Conservation (phyloP, 2,888 invertebrate genomes). For the Dynastes tityus region DNA sequence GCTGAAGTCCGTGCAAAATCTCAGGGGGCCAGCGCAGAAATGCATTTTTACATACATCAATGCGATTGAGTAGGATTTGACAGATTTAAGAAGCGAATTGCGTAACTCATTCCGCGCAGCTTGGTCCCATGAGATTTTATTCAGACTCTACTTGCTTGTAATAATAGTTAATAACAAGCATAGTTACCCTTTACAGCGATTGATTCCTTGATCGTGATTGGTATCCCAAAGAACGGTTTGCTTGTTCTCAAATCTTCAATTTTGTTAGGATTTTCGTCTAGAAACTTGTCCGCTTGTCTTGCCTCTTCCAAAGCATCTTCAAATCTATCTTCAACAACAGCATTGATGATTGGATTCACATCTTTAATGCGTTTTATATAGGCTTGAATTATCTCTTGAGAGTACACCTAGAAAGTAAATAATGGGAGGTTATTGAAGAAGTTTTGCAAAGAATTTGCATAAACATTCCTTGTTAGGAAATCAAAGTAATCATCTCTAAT, state of each 20-base stretch:
- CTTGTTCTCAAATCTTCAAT: slow-evolving; percentile 62
- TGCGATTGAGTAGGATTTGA: too few species aligned
- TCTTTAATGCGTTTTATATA: slow-evolving; percentile 85
- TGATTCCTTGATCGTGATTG: slow-evolving; percentile 86
- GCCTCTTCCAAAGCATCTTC: slow-evolving; percentile 84
- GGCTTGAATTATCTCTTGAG: slow-evolving; percentile 78
- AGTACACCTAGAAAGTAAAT: background rate
- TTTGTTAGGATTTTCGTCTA: slow-evolving; percentile 57
- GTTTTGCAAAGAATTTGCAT: too few species aligned
- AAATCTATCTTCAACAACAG: slow-evolving; percentile 85
- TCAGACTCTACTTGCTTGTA: too few species aligned
- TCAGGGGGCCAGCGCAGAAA: too few species aligned
- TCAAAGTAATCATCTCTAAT: too few species aligned
- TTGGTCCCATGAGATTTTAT: too few species aligned
- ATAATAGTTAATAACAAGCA: background rate
- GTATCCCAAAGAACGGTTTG: slow-evolving; percentile 85
- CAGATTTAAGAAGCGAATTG: too few species aligned
- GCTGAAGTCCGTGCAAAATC: too few species aligned
- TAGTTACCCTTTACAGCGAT: slow-evolving; percentile 61
- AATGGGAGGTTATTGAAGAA: too few species aligned
- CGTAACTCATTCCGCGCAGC: too few species aligned
- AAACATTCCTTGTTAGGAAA: too few species aligned
- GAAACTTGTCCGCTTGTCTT: slow-evolving; percentile 75
- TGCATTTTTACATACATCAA: too few species aligned
- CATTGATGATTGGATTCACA: slow-evolving; percentile 85